phyloP scores from a whole-genome alignment of 2,797 vertebrate species.

The Crax fasciolata region DNA sequence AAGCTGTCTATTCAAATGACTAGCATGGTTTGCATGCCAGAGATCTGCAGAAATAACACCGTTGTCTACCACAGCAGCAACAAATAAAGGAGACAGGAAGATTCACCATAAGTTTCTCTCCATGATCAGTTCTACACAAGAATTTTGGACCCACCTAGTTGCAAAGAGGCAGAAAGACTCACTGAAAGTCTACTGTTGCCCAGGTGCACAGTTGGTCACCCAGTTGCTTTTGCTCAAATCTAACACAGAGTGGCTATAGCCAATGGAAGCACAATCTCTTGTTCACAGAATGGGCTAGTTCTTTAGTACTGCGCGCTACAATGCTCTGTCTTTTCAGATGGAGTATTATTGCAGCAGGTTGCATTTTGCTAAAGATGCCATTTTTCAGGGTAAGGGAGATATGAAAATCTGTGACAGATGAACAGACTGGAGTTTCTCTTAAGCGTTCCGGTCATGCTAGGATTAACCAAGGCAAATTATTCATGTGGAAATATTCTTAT shows the following conservation, averaged over 20 bases:
- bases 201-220: not conserved
- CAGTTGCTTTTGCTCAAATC: not conserved
- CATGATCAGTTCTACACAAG: not conserved
- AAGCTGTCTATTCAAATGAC: not conserved
- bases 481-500: slow-evolving; percentile 14
- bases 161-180: not conserved
- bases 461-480: slow-evolving; percentile 43
- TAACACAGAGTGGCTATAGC: not conserved
- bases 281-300: not conserved
- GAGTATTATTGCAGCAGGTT: not conserved
- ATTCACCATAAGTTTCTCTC: not conserved
- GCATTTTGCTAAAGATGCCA: not conserved
- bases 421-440: not conserved
- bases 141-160: not conserved
- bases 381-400: not conserved
- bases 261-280: not conserved
- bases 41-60: not conserved
- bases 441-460: slow-evolving; percentile 14
- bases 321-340: not conserved
- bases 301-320: not conserved
- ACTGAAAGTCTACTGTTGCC: not conserved
- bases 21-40: not conserved
- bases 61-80: not conserved
- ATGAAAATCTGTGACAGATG: not conserved
- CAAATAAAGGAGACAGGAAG: not conserved